Conservation (phyloP, 1,140 invertebrate genomes). For the Hylyphantes graminicola region DNA sequence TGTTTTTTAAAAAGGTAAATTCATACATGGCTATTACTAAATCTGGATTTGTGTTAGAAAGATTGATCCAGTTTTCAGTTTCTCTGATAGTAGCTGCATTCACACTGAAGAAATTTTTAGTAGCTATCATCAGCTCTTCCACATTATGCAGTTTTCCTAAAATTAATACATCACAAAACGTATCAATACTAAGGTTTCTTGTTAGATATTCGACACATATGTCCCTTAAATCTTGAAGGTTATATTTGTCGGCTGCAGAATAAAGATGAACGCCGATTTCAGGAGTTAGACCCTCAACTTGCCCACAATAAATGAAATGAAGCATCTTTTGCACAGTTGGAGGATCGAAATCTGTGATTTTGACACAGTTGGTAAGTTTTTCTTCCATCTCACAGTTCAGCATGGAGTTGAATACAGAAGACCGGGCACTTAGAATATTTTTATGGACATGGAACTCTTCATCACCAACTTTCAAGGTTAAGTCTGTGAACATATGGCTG, state of each 20-base stretch:
- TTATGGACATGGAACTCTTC: constrained; percentile 84
- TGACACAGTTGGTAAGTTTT: constrained; percentile 66
- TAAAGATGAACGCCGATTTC: background rate
- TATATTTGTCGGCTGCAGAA: background rate
- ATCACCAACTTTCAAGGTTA: background rate
- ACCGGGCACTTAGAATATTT: constrained; percentile 93
- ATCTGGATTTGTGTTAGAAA: too few relatives aligned
- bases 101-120: too few relatives aligned
- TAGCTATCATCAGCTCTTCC: too few relatives aligned
- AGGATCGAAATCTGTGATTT: background rate
- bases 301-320: background rate
- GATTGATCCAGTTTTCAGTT: too few relatives aligned
- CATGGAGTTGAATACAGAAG: constrained; percentile 96
- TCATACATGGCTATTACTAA: too few relatives aligned
- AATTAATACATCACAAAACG: too few relatives aligned
- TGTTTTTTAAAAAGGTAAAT: too few relatives aligned
- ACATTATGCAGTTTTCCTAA: too few relatives aligned
- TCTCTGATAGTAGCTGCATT: too few relatives aligned
- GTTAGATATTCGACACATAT: background rate
- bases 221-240: background rate
- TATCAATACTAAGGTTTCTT: too few relatives aligned
- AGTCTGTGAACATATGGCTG: background rate
- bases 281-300: background rate
- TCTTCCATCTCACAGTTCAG: constrained; percentile 99
- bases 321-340: background rate